Base-by-base conservation (phyloP, 2,113 vertebrate species). In the Phainopepla nitens region DNA sequence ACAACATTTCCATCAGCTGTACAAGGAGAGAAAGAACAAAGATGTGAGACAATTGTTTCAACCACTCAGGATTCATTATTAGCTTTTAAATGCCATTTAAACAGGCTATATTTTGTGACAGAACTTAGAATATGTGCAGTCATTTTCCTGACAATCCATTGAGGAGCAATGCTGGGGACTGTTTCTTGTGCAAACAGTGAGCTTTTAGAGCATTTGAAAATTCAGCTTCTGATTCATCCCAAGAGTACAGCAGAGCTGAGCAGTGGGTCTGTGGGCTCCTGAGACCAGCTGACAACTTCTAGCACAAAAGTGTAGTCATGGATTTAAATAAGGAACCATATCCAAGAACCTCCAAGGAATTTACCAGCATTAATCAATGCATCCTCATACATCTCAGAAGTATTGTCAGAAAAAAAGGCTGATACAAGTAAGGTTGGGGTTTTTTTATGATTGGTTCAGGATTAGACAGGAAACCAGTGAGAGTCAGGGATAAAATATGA, bases 361-460 rank as follows among this genome's bases (percentile, higher is more conserved):
- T 89, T 56, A 44, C 16, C 21, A 85, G 31, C 23, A 53, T 90
- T 68, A 31, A 36, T 64, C 29, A 75, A 23, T 84, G 53, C 15
- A 58, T 35, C 44, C 15, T 85, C 28, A 16, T n/a, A 17, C 13
- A 68, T 50, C 60, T 84, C 56, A 56, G 60, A 92, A 73, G 7
- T 11, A 41, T 21, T 79, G 24, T 64, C 22, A 71, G 60, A 31
- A 73, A 82, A 85, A 64, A 24, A 75, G 6, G 47, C 33, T 84
- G 33, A 65, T 17, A 25, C 0, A 0, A 92, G 42, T 9, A 49
- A 61, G 6, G 9, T 7, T 8, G n/a, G n/a, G n/a, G n/a, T 27
- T 75, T 83, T 14, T 39, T 89, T 57, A 10, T 18, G 10, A 11
- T n/a, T 84, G 57, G 21, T 41, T 85, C 49, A 56, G 27, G 27